Percentiles rank a stretch among this genome's conserved stretches.
phyloP scores from a whole-genome alignment of 2,113 vertebrate species.

The Indicator indicator region DNA sequence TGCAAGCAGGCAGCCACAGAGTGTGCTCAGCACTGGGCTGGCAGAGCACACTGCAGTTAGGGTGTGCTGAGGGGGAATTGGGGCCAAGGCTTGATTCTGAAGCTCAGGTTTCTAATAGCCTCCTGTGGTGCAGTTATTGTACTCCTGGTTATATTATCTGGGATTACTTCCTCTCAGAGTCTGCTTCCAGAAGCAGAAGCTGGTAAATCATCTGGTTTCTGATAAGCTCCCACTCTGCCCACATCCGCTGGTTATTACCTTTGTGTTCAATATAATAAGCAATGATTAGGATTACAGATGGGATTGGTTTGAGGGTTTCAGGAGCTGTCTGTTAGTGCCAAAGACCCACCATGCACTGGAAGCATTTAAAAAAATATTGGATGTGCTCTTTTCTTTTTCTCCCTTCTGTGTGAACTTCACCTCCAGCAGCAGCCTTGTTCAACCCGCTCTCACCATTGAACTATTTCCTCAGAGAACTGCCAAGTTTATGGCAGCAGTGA shows the following conservation, averaged over 20 bases:
- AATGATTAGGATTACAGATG: slow-evolving; percentile 43
- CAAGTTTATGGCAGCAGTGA: neutral
- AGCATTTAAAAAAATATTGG: neutral
- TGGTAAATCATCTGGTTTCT: slow-evolving; percentile 27
- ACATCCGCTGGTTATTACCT: neutral
- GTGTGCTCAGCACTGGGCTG: neutral
- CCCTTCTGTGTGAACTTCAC: neutral
- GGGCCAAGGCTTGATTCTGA: neutral
- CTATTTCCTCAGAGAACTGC: neutral
- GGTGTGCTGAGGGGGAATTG: neutral
- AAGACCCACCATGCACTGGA: neutral
- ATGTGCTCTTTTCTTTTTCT: neutral
- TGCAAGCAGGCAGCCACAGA: neutral
- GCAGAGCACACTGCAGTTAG: neutral
- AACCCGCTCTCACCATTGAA: neutral
- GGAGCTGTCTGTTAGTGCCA: neutral
- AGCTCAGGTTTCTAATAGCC: neutral
- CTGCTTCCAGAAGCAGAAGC: slow-evolving; percentile 31
- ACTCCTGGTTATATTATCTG: slow-evolving; percentile 36
- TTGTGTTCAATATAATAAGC: slow-evolving; percentile 53
- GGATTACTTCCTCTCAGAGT: slow-evolving; percentile 27
- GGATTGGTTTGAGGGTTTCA: slow-evolving; percentile 30
- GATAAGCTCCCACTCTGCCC: neutral
- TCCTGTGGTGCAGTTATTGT: neutral
- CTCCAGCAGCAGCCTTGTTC: neutral